These are phyloP conservation scores for Adelphocoris suturalis DNA, from an alignment of 2,888 invertebrate species.

Conservation along the genomic window DNA sequence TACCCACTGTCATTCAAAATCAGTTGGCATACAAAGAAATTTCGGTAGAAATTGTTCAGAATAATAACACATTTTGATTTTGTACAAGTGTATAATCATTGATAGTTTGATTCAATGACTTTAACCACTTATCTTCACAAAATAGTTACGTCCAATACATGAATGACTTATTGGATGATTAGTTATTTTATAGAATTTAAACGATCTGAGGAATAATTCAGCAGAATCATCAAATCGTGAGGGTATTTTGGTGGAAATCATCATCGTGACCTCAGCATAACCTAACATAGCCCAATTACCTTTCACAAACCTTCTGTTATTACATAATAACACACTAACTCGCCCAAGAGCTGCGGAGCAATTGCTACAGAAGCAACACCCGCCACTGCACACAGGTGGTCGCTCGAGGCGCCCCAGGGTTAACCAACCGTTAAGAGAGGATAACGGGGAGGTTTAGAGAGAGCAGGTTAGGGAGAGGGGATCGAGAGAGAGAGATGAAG, in stretches of 20 bases:
- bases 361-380: conserved; percentile 25
- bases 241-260: not conserved
- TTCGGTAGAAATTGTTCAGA: no score
- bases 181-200: no score
- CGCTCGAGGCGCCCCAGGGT: conserved; percentile 25
- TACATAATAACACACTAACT: conserved; percentile 8
- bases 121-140: no score
- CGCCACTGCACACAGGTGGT: conserved; percentile 9
- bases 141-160: no score
- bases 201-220: no score
- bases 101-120: no score
- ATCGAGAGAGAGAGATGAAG: conserved; percentile 13
- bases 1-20: no score
- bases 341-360: not conserved
- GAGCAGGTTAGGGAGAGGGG: not conserved
- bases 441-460: conserved; percentile 7
- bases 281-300: conserved; percentile 23
- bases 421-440: conserved; percentile 25
- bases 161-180: no score
- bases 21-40: no score
- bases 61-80: no score
- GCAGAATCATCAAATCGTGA: not conserved
- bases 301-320: conserved; percentile 14
- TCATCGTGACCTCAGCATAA: not conserved
- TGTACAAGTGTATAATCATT: no score